These are phyloP conservation scores for Rhopalosiphum nymphaeae DNA, from an alignment of 2,888 invertebrate genomes.

Conservation along the genomic window DNA sequence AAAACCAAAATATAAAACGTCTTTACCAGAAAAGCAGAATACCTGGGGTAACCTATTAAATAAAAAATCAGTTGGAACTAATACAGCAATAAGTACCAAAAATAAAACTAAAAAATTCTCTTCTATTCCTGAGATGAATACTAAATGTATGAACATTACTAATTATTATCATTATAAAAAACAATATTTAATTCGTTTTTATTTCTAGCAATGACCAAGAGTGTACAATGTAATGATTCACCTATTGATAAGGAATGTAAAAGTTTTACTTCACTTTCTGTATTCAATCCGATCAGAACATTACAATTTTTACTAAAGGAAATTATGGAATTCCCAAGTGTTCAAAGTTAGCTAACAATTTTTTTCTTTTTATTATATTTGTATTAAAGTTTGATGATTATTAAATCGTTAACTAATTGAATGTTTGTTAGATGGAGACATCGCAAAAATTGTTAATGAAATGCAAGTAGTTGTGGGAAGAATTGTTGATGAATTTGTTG, in stretches of 20 bases:
- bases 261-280: slow-evolving; percentile 41
- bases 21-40: slow-evolving; percentile 27
- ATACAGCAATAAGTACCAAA: not conserved
- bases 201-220: slow-evolving; percentile 14
- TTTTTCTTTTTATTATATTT: not conserved
- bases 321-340: slow-evolving; percentile 37
- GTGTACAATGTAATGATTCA: slow-evolving; percentile 41
- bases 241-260: not conserved
- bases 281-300: slow-evolving; percentile 60
- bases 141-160: slow-evolving; percentile 3
- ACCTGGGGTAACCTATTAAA: slow-evolving; percentile 59
- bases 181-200: slow-evolving; percentile 16
- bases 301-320: slow-evolving; percentile 61
- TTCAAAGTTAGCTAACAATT: slow-evolving; percentile 42
- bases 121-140: not conserved
- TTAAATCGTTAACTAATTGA: not conserved
- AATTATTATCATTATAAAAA: not conserved
- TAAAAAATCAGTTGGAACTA: slow-evolving; percentile 28
- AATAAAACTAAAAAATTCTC: slow-evolving; percentile 19
- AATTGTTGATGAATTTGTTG: slow-evolving; percentile 36
- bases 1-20: slow-evolving; percentile 33
- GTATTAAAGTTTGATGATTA: not conserved
- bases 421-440: slow-evolving; percentile 14
- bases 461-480: slow-evolving; percentile 51
- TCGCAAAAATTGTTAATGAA: slow-evolving; percentile 52